Percentiles rank a stretch among this genome's conserved stretches.
Conservation (phyloP, 1,140 invertebrate species). For the Macrosteles quadrilineatus region DNA sequence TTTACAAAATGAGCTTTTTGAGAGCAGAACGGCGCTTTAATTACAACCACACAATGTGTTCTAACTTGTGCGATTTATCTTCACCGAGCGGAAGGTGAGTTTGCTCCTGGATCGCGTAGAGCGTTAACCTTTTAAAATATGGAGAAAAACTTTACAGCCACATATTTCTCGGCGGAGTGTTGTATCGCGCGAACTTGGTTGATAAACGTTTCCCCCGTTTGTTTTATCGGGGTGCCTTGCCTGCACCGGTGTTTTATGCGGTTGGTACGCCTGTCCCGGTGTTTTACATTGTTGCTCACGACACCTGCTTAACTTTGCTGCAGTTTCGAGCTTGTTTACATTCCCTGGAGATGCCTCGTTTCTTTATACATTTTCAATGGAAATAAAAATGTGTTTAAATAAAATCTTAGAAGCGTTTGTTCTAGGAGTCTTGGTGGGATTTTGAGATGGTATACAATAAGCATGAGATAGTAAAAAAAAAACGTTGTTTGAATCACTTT, state of each 20-base stretch:
- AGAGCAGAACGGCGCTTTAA: background rate
- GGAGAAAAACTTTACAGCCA: conserved; percentile 17
- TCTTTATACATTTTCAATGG: too few relatives aligned
- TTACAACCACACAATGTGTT: background rate
- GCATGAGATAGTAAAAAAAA: too few relatives aligned
- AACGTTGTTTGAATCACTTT: too few relatives aligned
- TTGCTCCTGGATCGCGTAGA: conserved; percentile 1
- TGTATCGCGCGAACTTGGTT: background rate
- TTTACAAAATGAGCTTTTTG: conserved; percentile 26
- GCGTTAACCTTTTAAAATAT: conserved; percentile 27
- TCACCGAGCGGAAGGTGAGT: conserved; percentile 4
- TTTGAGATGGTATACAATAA: too few relatives aligned
- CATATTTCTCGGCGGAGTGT: background rate
- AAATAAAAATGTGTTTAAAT: too few relatives aligned
- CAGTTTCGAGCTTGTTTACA: too few relatives aligned
- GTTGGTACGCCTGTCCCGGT: too few relatives aligned
- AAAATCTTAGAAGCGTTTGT: too few relatives aligned
- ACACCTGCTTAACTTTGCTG: too few relatives aligned
- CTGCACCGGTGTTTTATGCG: background rate
- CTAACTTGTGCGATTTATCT: conserved; percentile 19
- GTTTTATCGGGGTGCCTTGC: background rate
- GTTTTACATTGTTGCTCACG: too few relatives aligned
- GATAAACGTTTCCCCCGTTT: conserved; percentile 15
- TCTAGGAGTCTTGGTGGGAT: too few relatives aligned
- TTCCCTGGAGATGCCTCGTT: too few relatives aligned